phyloP scores from a whole-genome alignment of 2,797 vertebrate species.

The Eutrigla gurnardus region DNA sequence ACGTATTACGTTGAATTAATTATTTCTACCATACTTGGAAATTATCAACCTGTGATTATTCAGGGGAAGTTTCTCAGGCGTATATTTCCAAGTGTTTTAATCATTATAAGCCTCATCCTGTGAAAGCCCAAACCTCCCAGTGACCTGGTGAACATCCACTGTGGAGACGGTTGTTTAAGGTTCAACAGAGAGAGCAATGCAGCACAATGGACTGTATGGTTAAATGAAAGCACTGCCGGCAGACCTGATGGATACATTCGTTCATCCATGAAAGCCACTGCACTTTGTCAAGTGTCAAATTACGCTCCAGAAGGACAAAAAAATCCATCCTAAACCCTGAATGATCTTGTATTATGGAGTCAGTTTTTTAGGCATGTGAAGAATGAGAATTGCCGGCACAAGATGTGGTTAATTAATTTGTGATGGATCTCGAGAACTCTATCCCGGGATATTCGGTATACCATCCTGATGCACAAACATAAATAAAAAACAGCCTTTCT shows the following conservation, averaged over 20 bases:
- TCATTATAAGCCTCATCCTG: background rate
- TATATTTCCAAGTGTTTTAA: background rate
- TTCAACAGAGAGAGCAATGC: constrained; percentile 29
- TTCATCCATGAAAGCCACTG: constrained; percentile 66
- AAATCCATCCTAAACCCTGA: constrained; percentile 39
- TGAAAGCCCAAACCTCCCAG: background rate
- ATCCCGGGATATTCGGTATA: constrained; percentile 43
- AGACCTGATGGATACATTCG: constrained; percentile 66
- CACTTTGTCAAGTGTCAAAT: constrained; percentile 80
- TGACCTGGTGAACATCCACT: constrained; percentile 7
- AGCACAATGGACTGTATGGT: constrained; percentile 29
- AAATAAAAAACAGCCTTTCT: constrained; percentile 41
- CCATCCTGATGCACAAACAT: constrained; percentile 33
- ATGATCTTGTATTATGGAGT: constrained; percentile 56
- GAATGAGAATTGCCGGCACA: constrained; percentile 46
- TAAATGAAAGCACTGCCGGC: constrained; percentile 57
- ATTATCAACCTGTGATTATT: constrained; percentile 17
- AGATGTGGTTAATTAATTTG: constrained; percentile 62
- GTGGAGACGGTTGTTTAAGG: constrained; percentile 28
- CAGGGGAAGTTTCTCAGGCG: background rate
- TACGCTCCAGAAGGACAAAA: constrained; percentile 45
- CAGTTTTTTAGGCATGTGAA: constrained; percentile 57
- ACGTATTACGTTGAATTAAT: constrained; percentile 27
- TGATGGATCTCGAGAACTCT: constrained; percentile 58
- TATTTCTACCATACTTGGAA: constrained; percentile 11